A percentile compares a stretch with the other conserved stretches of the same genome.
Evolutionary conservation across 1,140 invertebrate genomes (phyloP).

Genomic region (Phthorimaea operculella): DNA sequence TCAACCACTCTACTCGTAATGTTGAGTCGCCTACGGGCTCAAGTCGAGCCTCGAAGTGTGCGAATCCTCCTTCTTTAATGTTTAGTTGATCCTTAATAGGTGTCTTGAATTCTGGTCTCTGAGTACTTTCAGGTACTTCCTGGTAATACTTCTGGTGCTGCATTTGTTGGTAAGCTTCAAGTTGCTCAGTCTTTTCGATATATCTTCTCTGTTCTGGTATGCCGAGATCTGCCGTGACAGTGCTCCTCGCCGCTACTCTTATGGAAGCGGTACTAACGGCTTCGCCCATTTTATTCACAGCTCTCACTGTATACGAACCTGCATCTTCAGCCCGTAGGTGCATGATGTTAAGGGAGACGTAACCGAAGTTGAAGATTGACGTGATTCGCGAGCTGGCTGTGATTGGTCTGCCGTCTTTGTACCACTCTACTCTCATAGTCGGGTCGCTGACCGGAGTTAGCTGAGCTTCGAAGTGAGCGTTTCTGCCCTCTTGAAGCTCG

Average conservation of each 20-base stretch:
- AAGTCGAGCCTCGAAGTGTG: slow-evolving; percentile 95
- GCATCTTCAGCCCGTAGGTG: slow-evolving; percentile 95
- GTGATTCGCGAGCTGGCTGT: slow-evolving; percentile 95
- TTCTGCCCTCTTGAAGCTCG: slow-evolving; percentile 88
- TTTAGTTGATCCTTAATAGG: slow-evolving; percentile 90
- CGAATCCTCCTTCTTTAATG: slow-evolving; percentile 92
- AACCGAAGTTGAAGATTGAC: slow-evolving; percentile 97
- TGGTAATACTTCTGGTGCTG: slow-evolving; percentile 81
- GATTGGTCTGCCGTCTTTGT: slow-evolving; percentile 93
- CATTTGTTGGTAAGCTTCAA: slow-evolving; percentile 89
- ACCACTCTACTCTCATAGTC: slow-evolving; percentile 98
- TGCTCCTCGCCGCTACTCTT: slow-evolving; percentile 80
- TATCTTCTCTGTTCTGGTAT: slow-evolving; percentile 93
- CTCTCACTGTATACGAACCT: slow-evolving; percentile 90
- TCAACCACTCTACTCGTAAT: slow-evolving; percentile 94
- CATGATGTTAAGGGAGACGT: slow-evolving; percentile 97
- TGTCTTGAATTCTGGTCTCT: slow-evolving; percentile 91
- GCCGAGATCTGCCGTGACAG: slow-evolving; percentile 86
- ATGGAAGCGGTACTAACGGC: slow-evolving; percentile 84
- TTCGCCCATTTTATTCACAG: slow-evolving; percentile 88
- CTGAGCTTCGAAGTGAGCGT: slow-evolving; percentile 95
- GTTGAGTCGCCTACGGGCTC: slow-evolving; percentile 93
- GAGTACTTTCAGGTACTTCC: slow-evolving; percentile 80
- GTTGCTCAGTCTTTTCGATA: slow-evolving; percentile 91
- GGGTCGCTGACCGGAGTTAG: slow-evolving; percentile 95